A percentile compares a stretch with the other conserved stretches of the same genome.
Evolutionary conservation across 2,888 invertebrate genomes (phyloP).

Genomic region (Chrysina gloriosa): DNA sequence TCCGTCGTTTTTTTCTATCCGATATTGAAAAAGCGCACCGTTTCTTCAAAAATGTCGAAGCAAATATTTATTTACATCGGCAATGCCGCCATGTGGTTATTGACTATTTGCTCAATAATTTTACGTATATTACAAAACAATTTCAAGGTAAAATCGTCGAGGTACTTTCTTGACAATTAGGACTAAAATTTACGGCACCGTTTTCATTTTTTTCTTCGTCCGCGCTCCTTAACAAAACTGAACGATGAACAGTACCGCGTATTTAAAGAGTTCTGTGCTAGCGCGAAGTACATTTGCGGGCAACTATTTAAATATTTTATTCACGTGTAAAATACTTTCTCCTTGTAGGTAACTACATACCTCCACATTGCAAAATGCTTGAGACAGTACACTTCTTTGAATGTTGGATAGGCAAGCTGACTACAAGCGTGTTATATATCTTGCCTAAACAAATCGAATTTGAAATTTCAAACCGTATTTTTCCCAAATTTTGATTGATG

Average conservation of each 20-base stretch:
- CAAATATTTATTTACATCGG: conserved; percentile 26
- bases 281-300: conserved; percentile 55
- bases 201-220: conserved; percentile 1
- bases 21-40: conserved; percentile 1
- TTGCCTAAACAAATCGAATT: conserved; percentile 5
- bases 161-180: conserved; percentile 28
- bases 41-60: conserved; percentile 12
- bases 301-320: conserved; percentile 61
- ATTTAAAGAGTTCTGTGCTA: conserved; percentile 37
- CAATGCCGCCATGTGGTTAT: conserved; percentile 8
- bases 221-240: background rate
- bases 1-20: conserved; percentile 7
- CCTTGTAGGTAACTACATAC: conserved; percentile 48
- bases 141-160: conserved; percentile 41
- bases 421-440: background rate
- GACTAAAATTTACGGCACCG: conserved; percentile 4
- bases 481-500: no score
- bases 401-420: background rate
- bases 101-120: conserved; percentile 16
- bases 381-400: background rate
- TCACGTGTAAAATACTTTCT: conserved; percentile 61
- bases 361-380: conserved; percentile 25
- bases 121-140: conserved; percentile 38
- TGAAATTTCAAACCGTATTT: no score
- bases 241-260: conserved; percentile 9